phyloP scores from a whole-genome alignment of 2,113 vertebrate species.

The Alosa alosa region DNA sequence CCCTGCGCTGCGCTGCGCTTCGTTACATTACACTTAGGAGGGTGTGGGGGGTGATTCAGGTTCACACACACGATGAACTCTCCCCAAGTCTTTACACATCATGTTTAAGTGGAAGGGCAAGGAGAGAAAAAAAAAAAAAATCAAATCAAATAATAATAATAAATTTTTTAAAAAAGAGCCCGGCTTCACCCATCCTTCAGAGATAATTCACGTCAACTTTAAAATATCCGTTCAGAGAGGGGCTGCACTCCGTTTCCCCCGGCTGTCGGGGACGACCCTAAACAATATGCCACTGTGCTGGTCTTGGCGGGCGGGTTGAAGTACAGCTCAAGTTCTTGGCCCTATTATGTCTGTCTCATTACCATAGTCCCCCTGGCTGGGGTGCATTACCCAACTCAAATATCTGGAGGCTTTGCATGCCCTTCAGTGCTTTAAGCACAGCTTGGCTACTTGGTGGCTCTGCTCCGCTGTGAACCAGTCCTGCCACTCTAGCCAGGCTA shows the following conservation, averaged over 20 bases:
- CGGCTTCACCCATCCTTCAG: neutral
- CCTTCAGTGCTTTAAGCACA: neutral
- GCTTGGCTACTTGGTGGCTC: neutral
- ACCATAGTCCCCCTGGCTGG: neutral
- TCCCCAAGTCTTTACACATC: neutral
- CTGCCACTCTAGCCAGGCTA: neutral
- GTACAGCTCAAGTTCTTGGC: neutral
- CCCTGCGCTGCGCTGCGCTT: no score
- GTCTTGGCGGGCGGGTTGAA: constrained; percentile 3
- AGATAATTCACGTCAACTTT: neutral
- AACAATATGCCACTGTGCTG: constrained; percentile 7
- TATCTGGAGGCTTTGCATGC: constrained; percentile 10
- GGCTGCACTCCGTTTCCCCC: neutral
- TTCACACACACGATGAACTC: constrained; percentile 10
- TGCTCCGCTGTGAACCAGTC: neutral
- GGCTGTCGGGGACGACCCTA: neutral
- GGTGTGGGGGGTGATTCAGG: neutral
- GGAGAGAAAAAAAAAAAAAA: neutral
- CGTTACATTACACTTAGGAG: no score
- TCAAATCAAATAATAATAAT: neutral
- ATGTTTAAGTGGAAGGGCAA: neutral
- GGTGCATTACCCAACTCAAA: constrained; percentile 8
- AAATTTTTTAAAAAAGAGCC: neutral
- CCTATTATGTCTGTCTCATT: constrained; percentile 11
- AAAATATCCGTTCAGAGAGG: neutral